Base-by-base conservation (phyloP, 2,888 invertebrate species). In the Rutpela maculata region DNA sequence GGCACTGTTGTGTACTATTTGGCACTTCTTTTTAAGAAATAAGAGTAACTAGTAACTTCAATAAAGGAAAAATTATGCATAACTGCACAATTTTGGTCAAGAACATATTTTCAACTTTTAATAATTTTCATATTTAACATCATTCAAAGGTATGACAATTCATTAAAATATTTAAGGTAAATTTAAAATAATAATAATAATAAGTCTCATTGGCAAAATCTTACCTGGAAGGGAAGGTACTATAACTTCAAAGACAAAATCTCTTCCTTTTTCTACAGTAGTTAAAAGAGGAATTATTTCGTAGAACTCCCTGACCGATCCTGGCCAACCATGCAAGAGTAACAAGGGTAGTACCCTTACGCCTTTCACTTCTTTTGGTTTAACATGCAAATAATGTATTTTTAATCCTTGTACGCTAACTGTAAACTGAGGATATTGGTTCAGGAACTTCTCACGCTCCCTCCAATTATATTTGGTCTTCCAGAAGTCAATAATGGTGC, bases 321-420 rank as follows among this genome's bases (percentile, higher is more conserved):
- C 96, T 0, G 97, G 97, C 97, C 98, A 98, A 55, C 98, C 98
- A 87, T 98, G 97, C 15, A 95, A 88, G 56, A 98, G 83, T 1
- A 96, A 89, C 0, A 96, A 85, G 0, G 96, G 95, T 0, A 94
- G 80, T 0, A 93, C 91, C 84, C 91, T 87, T 1, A 86, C 43
- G 4, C 80, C 81, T 50, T 76, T 63, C 0, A 83, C 76, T 87
- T 81, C 76, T 69, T 84, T 88, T 6, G 93, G 93, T 88, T 93
- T 94, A 1, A 92, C 91, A 67, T 88, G 88, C 12, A 88, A 78
- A 76, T 82, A 88, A 82, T 93, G 94, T 18, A 95, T 87, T 86
- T 93, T 96, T 86, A 95, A 94, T 66, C 95, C 95, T 88, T 94
- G 93, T 69, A 96, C 93, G 72, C 92, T 92, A 0, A 95, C 95